phyloP scores from a whole-genome alignment of 1,140 invertebrate genomes.

The Limonius californicus region DNA sequence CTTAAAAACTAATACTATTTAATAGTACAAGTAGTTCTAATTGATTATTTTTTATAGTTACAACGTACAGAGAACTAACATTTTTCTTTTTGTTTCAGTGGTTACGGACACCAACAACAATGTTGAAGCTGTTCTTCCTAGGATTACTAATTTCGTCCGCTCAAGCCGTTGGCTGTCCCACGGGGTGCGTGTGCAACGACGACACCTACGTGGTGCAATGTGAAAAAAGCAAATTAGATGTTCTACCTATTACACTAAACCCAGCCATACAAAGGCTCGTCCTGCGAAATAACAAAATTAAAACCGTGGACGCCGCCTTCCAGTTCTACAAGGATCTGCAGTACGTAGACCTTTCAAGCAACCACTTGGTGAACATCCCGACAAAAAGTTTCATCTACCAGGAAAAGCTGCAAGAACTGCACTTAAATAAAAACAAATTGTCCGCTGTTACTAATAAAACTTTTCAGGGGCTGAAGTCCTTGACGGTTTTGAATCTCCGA shows the following conservation, averaged over 20 bases:
- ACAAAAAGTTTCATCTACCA: conserved; percentile 73
- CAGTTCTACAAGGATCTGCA: conserved; percentile 81
- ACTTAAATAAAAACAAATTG: conserved; percentile 81
- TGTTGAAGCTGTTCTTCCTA: conserved; percentile 41
- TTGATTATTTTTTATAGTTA: no score
- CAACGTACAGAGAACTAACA: no score
- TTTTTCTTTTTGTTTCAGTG: conserved; percentile 44
- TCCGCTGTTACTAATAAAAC: conserved; percentile 72
- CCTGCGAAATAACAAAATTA: conserved; percentile 80
- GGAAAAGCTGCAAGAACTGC: conserved; percentile 74
- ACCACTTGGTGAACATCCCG: conserved; percentile 76
- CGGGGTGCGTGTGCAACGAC: conserved; percentile 80
- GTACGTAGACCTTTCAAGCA: conserved; percentile 79
- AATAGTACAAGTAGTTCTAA: no score
- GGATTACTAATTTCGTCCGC: conserved; percentile 44
- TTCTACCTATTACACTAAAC: conserved; percentile 86
- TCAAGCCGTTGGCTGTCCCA: conserved; percentile 60
- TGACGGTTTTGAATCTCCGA: conserved; percentile 75
- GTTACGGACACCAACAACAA: conserved; percentile 25
- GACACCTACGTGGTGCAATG: conserved; percentile 84
- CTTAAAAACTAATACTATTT: no score
- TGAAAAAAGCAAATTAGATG: conserved; percentile 77
- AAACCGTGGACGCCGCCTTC: conserved; percentile 80
- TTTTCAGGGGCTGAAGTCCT: conserved; percentile 70
- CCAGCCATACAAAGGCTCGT: conserved; percentile 80